Evolutionary conservation across 1,140 invertebrate genomes (phyloP), one percentile per base, ranked within the genome.

Genomic region (Magallana ariakensis): DNA sequence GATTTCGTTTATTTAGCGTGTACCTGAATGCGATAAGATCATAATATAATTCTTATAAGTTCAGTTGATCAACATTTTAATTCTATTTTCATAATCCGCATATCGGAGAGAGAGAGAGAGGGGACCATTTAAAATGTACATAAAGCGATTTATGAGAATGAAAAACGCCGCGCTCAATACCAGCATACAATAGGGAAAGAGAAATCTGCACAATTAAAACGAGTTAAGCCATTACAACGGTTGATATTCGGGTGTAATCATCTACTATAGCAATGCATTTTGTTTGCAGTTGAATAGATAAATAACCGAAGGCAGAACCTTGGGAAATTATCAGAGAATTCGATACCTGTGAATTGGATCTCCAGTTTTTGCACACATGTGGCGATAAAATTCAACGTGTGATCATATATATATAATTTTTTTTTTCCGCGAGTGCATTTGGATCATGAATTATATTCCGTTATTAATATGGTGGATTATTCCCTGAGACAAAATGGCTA

Each of bases 211-310:
- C 66, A 75, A 75, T 75, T 75, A 26, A 46, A 46, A 75, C 26
- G 10, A 19, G 66, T 75, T 75, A 26, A 75, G 66, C 22, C 22
- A 75, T 75, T 75, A 26, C 33, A 22, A 26, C 15, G 22, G 66
- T 75, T 75, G 66, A 26, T 75, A 75, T 75, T 19, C 26, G 66
- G 0, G 33, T 46, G 10, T 75, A 75, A 75, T 75, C 22, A 75
- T 75, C 66, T 13, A 9, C 66, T 75, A 75, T 75, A 26, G 66
- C 66, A 75, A 75, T 75, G 66, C 66, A 75, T 75, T 75, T 26
- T 75, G 22, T 75, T 75, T 75, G 66, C 66, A 75, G 66, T 11
- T 75, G 66, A 75, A 26, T 75, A 22, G 66, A 75, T 75, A 75
- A 9, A 13, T 26, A 9, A 22, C 22, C 13, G 62, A 70, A 13